Evolutionary conservation across 2,888 invertebrate genomes (phyloP).

Genomic region (Nemotelus pantherinus): DNA sequence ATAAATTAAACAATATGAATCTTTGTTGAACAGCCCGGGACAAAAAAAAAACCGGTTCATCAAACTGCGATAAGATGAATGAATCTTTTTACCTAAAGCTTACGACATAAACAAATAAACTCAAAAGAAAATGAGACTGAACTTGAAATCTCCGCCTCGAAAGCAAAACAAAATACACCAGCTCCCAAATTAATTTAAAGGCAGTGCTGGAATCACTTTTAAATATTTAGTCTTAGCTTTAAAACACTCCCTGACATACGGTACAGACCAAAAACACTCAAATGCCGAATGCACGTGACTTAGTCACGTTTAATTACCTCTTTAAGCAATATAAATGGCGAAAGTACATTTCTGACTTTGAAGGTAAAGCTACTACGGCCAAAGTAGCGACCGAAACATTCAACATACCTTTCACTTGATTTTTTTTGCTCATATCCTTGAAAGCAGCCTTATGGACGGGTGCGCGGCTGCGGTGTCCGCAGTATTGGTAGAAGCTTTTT

Average conservation of each 20-base stretch:
- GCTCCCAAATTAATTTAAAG: too few species aligned
- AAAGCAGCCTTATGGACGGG: neutral
- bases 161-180: too few species aligned
- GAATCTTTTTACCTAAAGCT: too few species aligned
- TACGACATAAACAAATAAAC: too few species aligned
- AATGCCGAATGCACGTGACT: constrained; percentile 27
- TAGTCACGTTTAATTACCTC: constrained; percentile 41
- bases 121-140: too few species aligned
- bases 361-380: neutral
- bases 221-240: too few species aligned
- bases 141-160: too few species aligned
- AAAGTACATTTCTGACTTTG: constrained; percentile 25
- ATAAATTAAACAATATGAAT: neutral
- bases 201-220: too few species aligned
- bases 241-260: too few species aligned
- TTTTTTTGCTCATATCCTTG: neutral
- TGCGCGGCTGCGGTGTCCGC: neutral
- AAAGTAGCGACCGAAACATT: neutral
- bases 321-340: constrained; percentile 2
- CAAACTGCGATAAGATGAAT: neutral
- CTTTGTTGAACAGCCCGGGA: neutral
- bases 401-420: neutral
- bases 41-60: neutral
- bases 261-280: neutral
- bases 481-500: neutral